phyloP scores from a whole-genome alignment of 2,888 invertebrate genomes.

The Calameuta filiformis region DNA sequence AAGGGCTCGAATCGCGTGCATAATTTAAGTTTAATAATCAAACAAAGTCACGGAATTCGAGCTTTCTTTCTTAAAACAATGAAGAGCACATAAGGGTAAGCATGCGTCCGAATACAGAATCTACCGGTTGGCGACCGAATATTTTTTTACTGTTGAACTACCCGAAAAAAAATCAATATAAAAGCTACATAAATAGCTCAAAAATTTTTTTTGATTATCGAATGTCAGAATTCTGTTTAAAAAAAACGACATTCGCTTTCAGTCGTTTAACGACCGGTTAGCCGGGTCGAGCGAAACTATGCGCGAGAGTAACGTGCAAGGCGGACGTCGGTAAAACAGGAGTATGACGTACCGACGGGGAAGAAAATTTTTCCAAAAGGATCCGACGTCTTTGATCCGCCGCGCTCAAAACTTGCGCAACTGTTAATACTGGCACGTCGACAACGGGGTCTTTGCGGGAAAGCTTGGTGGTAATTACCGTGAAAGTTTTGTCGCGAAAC shows the following conservation, averaged over 20 bases:
- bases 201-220: not conserved
- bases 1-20: too few relatives aligned
- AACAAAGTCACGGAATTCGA: too few relatives aligned
- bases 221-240: not conserved
- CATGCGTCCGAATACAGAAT: too few relatives aligned
- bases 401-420: constrained; percentile 6
- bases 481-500: constrained; percentile 9
- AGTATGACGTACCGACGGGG: not conserved
- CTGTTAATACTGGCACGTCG: constrained; percentile 11
- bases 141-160: too few relatives aligned
- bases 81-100: too few relatives aligned
- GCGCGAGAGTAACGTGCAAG: not conserved
- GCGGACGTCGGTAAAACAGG: not conserved
- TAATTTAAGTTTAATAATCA: too few relatives aligned
- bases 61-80: too few relatives aligned
- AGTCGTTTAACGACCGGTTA: not conserved
- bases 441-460: not conserved
- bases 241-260: not conserved
- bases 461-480: constrained; percentile 8
- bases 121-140: too few relatives aligned
- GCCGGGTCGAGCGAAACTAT: not conserved
- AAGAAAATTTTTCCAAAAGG: not conserved
- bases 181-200: not conserved
- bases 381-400: not conserved
- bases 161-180: not conserved